These are phyloP conservation scores for Calliphora vomitoria DNA, from an alignment of 2,888 invertebrate species.

Conservation along the genomic window DNA sequence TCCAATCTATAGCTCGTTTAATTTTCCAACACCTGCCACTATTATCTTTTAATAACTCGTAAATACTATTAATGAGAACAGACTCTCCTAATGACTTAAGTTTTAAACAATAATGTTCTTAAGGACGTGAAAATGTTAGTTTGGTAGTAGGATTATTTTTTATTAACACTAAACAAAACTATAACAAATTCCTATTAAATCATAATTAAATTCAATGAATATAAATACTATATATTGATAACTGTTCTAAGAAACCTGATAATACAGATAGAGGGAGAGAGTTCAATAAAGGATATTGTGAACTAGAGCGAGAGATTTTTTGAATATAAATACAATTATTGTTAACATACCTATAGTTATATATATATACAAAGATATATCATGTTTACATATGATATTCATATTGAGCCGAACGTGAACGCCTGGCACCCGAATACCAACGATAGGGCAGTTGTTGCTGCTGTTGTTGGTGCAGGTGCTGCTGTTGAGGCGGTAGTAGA, in stretches of 20 bases:
- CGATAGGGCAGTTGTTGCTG: conserved; percentile 81
- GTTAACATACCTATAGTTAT: conserved; percentile 23
- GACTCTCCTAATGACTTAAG: too few relatives aligned
- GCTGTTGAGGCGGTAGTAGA: conserved; percentile 50
- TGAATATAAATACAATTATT: neutral
- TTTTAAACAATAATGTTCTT: too few relatives aligned
- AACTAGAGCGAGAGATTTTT: neutral
- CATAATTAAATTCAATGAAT: neutral
- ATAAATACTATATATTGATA: conserved; percentile 7
- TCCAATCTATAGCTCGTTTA: neutral
- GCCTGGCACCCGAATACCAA: conserved; percentile 84
- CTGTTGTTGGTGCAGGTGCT: conserved; percentile 75
- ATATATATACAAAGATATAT: conserved; percentile 30
- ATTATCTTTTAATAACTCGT: too few relatives aligned
- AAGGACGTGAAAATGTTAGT: too few relatives aligned
- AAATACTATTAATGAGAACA: too few relatives aligned
- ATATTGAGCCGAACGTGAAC: conserved; percentile 84
- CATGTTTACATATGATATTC: conserved; percentile 82
- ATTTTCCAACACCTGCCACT: too few relatives aligned
- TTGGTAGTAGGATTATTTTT: too few relatives aligned
- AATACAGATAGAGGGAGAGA: neutral
- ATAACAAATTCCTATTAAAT: too few relatives aligned
- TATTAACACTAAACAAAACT: too few relatives aligned
- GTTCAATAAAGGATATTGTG: too few relatives aligned
- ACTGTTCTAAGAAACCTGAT: conserved; percentile 65